phyloP scores from a whole-genome alignment of 1,140 invertebrate species.

The Coptotermes formosanus region DNA sequence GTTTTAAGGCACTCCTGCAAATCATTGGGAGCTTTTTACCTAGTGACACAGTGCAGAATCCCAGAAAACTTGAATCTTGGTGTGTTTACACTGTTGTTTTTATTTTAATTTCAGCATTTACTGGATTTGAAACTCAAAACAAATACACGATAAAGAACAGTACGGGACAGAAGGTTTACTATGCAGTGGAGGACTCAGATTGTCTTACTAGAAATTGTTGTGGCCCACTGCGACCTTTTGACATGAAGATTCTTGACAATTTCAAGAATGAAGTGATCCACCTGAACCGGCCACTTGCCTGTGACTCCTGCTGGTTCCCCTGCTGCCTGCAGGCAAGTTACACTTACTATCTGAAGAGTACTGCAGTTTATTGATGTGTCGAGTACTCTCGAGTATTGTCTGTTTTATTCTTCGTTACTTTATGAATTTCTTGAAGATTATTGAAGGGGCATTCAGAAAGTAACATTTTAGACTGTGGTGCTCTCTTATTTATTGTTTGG shows the following conservation, averaged over 20 bases:
- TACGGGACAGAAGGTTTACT: constrained; percentile 69
- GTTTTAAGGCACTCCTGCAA: too few species aligned
- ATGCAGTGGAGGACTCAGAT: constrained; percentile 80
- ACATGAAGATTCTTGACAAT: constrained; percentile 82
- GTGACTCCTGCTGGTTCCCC: constrained; percentile 57
- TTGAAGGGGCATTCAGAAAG: too few species aligned
- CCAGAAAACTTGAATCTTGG: too few species aligned
- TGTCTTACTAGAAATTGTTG: constrained; percentile 75
- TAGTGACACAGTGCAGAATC: too few species aligned
- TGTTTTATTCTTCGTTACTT: too few species aligned
- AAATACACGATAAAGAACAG: constrained; percentile 80
- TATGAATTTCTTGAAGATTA: too few species aligned
- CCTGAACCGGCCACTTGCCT: constrained; percentile 42
- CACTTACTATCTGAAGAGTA: too few species aligned
- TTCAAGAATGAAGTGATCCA: constrained; percentile 72
- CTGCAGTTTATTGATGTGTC: too few species aligned
- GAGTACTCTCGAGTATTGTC: too few species aligned
- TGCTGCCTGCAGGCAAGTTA: constrained; percentile 58
- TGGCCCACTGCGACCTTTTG: constrained; percentile 75
- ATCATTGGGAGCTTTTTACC: too few species aligned
- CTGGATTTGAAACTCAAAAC: constrained; percentile 88
- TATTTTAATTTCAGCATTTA: constrained; percentile 57
- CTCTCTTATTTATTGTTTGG: too few species aligned
- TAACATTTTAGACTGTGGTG: too few species aligned
- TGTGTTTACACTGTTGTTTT: not conserved